Percentiles rank a stretch among this genome's conserved stretches.
These are phyloP conservation scores for Enteromius viviparus DNA, from an alignment of 2,797 vertebrate species.

Conservation along the genomic window DNA sequence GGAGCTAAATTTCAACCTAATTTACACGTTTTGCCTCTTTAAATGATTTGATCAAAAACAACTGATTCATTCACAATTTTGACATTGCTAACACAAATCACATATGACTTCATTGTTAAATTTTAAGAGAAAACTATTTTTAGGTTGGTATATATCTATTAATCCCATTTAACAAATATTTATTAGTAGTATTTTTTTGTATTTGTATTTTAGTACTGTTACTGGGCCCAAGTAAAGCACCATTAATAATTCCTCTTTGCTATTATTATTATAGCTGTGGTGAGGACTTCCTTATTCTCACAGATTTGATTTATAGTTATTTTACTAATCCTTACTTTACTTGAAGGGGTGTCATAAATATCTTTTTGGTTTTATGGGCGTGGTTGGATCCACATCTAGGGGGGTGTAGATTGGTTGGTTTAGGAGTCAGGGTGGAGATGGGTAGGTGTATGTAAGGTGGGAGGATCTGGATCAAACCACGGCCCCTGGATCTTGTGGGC, in stretches of 20 bases:
- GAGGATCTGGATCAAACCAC: too few species aligned
- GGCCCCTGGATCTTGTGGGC: too few species aligned
- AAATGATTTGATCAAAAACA: background rate
- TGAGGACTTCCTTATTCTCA: background rate
- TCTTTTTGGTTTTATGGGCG: too few species aligned
- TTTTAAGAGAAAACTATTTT: background rate
- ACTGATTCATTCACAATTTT: background rate
- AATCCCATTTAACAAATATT: background rate
- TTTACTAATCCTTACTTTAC: too few species aligned
- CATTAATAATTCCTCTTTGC: background rate
- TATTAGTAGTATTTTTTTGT: background rate
- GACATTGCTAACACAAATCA: background rate
- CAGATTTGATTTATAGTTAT: background rate
- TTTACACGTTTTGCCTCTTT: background rate
- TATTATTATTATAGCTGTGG: background rate
- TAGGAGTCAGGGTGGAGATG: too few species aligned
- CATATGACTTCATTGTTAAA: background rate
- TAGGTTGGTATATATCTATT: background rate
- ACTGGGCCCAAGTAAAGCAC: background rate
- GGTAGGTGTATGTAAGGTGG: too few species aligned
- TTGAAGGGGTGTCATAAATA: too few species aligned
- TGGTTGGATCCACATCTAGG: too few species aligned
- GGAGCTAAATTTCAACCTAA: background rate
- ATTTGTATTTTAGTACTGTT: too few species aligned
- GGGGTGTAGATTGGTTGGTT: too few species aligned